phyloP scores from a whole-genome alignment of 2,888 invertebrate species.

The Eretmocerus hayati region DNA sequence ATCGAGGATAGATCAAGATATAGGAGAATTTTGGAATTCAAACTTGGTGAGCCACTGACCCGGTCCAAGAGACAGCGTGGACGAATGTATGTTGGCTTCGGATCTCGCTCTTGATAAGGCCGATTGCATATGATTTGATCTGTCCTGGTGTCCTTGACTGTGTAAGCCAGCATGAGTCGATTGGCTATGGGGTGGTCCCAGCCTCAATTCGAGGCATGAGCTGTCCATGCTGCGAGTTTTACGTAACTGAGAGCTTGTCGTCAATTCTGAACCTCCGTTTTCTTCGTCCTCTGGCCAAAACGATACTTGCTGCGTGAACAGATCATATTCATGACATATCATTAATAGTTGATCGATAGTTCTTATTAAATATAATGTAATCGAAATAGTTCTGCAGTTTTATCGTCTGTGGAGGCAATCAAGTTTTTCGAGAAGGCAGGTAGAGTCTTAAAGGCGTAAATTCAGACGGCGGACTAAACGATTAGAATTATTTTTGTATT shows the following conservation, averaged over 20 bases:
- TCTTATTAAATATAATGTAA: no score
- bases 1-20: no score
- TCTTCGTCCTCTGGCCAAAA: conserved; percentile 72
- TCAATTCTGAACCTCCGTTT: conserved; percentile 67
- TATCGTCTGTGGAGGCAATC: no score
- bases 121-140: conserved; percentile 58
- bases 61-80: conserved; percentile 62
- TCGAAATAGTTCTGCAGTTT: no score
- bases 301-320: conserved; percentile 75
- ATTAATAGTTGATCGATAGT: no score
- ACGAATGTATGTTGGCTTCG: conserved; percentile 76
- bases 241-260: conserved; percentile 70
- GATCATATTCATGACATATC: no score
- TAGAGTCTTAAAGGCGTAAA: no score
- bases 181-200: conserved; percentile 38
- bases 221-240: conserved; percentile 87
- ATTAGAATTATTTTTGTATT: no score
- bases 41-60: no score
- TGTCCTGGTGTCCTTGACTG: conserved; percentile 22
- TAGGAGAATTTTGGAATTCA: no score
- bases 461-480: no score
- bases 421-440: no score
- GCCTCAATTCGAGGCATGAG: conserved; percentile 73
- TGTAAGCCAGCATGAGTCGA: conserved; percentile 40
- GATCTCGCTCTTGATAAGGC: conserved; percentile 76